Percentiles rank a stretch among this genome's conserved stretches.
phyloP scores from a whole-genome alignment of 2,113 vertebrate genomes.

The Thermophis baileyi region DNA sequence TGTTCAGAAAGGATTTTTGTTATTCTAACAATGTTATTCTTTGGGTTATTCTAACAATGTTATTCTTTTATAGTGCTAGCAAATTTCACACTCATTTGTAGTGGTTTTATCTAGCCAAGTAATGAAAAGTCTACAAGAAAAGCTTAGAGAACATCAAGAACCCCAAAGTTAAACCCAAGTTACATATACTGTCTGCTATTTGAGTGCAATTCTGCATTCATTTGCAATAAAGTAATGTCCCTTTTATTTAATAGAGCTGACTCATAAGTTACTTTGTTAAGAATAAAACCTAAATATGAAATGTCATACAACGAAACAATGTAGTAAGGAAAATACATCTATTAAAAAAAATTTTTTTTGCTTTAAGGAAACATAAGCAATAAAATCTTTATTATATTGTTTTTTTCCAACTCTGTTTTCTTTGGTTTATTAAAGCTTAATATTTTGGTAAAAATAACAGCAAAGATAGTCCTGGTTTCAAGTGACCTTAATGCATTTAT shows the following conservation, averaged over 20 bases:
- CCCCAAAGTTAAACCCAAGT: not conserved
- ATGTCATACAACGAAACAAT: not conserved
- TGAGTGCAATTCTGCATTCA: not conserved
- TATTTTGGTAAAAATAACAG: not conserved
- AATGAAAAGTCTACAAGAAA: not conserved
- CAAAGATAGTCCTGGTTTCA: not conserved
- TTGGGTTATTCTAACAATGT: not conserved
- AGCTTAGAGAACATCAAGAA: not conserved
- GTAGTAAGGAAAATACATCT: conserved; percentile 1
- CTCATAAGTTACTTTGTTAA: not conserved
- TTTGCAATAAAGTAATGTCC: not conserved
- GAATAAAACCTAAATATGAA: not conserved
- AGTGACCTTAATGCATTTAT: not conserved
- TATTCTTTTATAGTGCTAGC: not conserved
- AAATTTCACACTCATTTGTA: not conserved
- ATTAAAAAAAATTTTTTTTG: not conserved
- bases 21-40: not conserved
- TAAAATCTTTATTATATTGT: not conserved
- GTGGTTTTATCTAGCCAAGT: not conserved
- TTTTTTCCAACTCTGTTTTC: not conserved
- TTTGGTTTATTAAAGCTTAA: conserved; percentile 4
- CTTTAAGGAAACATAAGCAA: conserved; percentile 24
- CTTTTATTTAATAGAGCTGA: not conserved
- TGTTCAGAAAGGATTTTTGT: not conserved
- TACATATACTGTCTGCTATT: not conserved